Percentiles rank a stretch among this genome's conserved stretches.
phyloP scores from a whole-genome alignment of 2,113 vertebrate genomes.

The Alexandromys fortis region DNA sequence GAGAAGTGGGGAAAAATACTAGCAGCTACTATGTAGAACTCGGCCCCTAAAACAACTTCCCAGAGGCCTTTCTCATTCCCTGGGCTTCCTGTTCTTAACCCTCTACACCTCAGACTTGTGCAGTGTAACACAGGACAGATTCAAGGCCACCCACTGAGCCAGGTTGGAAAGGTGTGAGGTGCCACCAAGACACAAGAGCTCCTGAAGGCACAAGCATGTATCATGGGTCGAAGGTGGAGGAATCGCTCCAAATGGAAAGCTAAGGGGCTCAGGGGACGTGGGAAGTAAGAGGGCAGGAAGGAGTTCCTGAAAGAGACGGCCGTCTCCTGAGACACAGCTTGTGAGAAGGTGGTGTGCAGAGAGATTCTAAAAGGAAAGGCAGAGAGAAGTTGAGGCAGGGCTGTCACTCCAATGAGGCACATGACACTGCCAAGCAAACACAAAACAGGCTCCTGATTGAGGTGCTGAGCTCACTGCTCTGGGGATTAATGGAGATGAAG shows the following conservation, averaged over 20 bases:
- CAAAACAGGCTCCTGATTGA: neutral
- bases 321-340: neutral
- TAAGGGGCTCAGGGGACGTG: neutral
- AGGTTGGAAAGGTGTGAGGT: neutral
- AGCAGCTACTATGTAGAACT: neutral
- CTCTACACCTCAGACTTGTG: neutral
- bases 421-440: neutral
- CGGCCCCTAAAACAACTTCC: neutral
- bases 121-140: neutral
- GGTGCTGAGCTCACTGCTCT: neutral
- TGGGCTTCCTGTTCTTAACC: constrained; percentile 29
- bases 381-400: neutral
- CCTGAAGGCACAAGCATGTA: neutral
- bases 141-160: neutral
- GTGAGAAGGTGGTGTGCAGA: neutral
- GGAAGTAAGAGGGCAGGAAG: neutral
- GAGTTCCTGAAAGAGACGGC: neutral
- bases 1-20: neutral
- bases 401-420: neutral
- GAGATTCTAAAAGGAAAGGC: neutral
- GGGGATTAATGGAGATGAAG: neutral
- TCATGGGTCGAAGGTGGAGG: accelerated
- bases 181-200: neutral
- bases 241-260: neutral
- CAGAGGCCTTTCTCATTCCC: neutral